Evolutionary conservation across 2,113 vertebrate genomes (phyloP).

Genomic region (Illadopsis cleaveri): DNA sequence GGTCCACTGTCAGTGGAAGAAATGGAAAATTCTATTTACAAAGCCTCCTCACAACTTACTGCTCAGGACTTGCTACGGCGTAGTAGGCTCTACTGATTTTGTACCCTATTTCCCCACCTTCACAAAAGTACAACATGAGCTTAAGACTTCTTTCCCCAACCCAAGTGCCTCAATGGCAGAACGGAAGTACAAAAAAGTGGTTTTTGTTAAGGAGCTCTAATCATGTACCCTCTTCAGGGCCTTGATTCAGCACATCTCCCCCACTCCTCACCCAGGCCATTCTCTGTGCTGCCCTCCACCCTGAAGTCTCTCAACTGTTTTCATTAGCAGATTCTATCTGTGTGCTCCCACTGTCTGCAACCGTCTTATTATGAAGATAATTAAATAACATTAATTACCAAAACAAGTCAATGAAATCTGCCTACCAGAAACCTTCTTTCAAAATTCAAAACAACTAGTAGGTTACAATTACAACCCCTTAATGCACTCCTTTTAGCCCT

Average conservation of each 20-base stretch:
- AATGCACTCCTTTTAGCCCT: not conserved
- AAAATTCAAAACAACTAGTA: not conserved
- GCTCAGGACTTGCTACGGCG: not conserved
- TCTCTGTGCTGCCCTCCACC: not conserved
- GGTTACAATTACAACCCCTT: not conserved
- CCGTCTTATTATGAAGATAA: not conserved
- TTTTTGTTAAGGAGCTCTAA: accelerated
- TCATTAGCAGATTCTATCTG: not conserved
- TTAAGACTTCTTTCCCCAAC: not conserved
- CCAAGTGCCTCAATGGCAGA: not conserved
- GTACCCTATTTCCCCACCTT: not conserved
- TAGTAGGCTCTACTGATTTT: not conserved
- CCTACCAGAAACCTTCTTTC: not conserved
- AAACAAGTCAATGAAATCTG: not conserved
- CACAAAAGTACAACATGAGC: not conserved
- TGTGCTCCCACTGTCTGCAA: not conserved
- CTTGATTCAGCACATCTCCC: not conserved
- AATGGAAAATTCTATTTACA: not conserved
- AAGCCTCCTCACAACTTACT: not conserved
- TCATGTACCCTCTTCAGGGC: accelerated
- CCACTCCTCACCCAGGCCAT: accelerated
- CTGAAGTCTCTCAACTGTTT: not conserved
- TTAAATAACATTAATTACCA: not conserved
- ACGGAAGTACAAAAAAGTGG: not conserved
- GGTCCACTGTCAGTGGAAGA: not conserved